A percentile compares a stretch with the other conserved stretches of the same genome.
phyloP scores from a whole-genome alignment of 1,140 invertebrate genomes.

The Vollenhovia emeryi region DNA sequence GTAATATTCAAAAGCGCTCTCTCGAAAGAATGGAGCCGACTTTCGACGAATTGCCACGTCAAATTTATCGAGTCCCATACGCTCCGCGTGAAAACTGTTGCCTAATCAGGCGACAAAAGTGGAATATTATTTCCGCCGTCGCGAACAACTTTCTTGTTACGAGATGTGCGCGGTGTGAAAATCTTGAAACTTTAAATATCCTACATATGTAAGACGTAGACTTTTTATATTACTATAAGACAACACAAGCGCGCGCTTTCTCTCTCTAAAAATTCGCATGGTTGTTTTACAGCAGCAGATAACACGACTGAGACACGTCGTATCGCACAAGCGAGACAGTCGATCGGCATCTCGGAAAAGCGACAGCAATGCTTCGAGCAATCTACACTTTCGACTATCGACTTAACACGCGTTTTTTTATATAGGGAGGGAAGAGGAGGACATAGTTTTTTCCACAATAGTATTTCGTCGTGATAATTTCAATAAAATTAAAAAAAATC shows the following conservation, averaged over 20 bases:
- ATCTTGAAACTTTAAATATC: background rate
- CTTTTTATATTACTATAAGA: no score
- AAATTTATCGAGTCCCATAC: background rate
- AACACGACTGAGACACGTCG: no score
- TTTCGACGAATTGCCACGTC: background rate
- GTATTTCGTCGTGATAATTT: background rate
- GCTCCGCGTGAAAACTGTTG: background rate
- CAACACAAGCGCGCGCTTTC: no score
- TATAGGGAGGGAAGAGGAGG: no score
- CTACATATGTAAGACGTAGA: background rate
- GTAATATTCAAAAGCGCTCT: background rate
- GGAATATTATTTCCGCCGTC: background rate
- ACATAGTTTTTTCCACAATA: background rate
- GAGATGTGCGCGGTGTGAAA: background rate
- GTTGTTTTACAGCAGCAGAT: no score
- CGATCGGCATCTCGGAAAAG: no score
- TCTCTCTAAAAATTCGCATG: no score
- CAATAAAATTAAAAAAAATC: background rate
- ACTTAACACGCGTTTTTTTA: no score
- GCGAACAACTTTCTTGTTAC: background rate
- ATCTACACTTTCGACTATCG: no score
- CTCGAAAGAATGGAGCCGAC: background rate
- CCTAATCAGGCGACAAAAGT: background rate
- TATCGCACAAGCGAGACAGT: no score
- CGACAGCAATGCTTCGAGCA: no score